A percentile compares a stretch with the other conserved stretches of the same genome.
phyloP scores from a whole-genome alignment of 2,797 vertebrate species.

The Lepus oiostolus region DNA sequence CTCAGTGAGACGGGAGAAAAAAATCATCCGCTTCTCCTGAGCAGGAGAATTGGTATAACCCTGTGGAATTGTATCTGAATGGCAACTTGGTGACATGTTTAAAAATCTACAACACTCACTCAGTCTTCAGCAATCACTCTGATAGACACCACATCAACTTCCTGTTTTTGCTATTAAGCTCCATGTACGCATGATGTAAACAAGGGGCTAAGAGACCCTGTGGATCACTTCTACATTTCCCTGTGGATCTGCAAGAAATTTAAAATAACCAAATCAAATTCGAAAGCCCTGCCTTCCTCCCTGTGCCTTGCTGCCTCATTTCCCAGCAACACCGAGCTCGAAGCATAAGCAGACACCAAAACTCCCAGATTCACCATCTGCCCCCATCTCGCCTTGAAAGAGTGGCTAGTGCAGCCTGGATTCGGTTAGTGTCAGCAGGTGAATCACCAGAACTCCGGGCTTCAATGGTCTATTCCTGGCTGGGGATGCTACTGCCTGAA shows the following conservation, averaged over 20 bases:
- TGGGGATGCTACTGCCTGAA: slow-evolving; percentile 25
- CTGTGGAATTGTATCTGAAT: not conserved
- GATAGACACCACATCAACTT: not conserved
- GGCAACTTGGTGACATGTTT: not conserved
- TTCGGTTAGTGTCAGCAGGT: slow-evolving; percentile 4
- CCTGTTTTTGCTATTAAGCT: not conserved
- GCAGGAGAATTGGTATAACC: not conserved
- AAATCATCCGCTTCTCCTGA: not conserved
- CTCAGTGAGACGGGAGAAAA: not conserved
- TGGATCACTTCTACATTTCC: not conserved
- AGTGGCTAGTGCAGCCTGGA: not conserved
- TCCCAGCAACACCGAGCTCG: not conserved
- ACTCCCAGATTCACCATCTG: not conserved
- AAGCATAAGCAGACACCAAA: not conserved
- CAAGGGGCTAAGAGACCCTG: not conserved
- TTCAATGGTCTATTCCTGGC: slow-evolving; percentile 3
- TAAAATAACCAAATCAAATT: slow-evolving; percentile 10
- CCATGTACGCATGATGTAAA: not conserved
- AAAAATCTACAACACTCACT: not conserved
- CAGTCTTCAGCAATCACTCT: not conserved
- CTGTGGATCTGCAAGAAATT: not conserved
- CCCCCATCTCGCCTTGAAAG: not conserved
- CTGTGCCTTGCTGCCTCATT: not conserved
- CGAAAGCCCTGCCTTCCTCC: not conserved
- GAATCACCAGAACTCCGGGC: not conserved